Base-by-base conservation (phyloP, 2,888 invertebrate species). In the Perdita meconis region DNA sequence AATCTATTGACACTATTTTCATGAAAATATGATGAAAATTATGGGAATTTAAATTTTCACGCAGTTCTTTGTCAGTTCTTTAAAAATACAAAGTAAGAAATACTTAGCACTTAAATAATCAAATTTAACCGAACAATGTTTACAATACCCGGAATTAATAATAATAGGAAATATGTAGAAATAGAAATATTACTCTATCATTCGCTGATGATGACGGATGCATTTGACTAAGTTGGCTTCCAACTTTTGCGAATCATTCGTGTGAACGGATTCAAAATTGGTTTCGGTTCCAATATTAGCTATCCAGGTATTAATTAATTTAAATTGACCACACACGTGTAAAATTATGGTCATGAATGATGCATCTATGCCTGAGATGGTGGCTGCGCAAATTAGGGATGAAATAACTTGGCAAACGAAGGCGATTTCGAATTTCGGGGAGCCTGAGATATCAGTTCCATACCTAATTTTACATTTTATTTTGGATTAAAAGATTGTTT, bases 241-340 rank as follows among this genome's bases (percentile, higher is more conserved):
- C n/a, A 80, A 30, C 2, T 61, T 67, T 0, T 1, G 24, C 0
- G 34, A 19, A 16, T 19, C 10, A 22, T 30, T 13, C 16, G 26
- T 40, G 10, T 65, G 36, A 0, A 34, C n/a, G 12, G 26, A 5
- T 0, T 55, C n/a, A 1, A 10, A 13, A 22, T 55, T 50, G 8
- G 71, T 71, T 50, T 61, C 50, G 8, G 2, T 38, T 1, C 79
- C 79, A 6, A 86, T 81, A n/a, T 66, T 59, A 2, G 19, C 44
- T 3, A 86, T 65, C 77, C 83, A 72, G 1, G 55, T 56, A n/a
- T 56, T 71, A 22, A 85, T 67, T 24, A 85, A 69, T 36, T 50
- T 55, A 64, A 86, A 86, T 53, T 86, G 85, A 2, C 83, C 82
- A 13, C 80, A 82, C 4, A 84, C 38, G 64, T 87, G 80, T 2